These are phyloP conservation scores for Stegophylla sp. DNA, from an alignment of 2,888 invertebrate species.

Conservation along the genomic window DNA sequence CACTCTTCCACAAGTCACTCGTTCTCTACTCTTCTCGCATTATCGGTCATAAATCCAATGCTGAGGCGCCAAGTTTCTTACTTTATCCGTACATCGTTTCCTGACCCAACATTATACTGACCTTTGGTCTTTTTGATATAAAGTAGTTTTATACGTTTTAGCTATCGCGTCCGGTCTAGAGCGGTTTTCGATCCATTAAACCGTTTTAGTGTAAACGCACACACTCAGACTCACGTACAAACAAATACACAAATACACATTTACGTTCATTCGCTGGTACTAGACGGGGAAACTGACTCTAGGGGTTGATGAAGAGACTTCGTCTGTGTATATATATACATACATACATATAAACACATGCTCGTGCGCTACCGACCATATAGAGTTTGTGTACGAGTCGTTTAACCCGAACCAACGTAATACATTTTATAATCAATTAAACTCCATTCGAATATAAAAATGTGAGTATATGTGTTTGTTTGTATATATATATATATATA, in stretches of 20 bases:
- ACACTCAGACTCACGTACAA: neutral
- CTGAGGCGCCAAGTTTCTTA: constrained; percentile 58
- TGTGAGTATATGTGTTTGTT: neutral
- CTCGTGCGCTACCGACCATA: neutral
- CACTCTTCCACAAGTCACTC: neutral
- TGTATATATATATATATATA: neutral
- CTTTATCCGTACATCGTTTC: constrained; percentile 51
- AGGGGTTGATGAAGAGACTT: constrained; percentile 25
- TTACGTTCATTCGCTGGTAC: neutral
- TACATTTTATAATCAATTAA: constrained; percentile 59
- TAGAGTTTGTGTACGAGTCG: constrained; percentile 46
- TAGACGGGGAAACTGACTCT: neutral
- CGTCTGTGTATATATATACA: neutral
- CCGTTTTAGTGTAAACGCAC: constrained; percentile 48
- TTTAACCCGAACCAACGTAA: constrained; percentile 58
- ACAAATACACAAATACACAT: neutral
- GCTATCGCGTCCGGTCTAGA: constrained; percentile 54
- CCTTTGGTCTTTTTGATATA: constrained; percentile 51
- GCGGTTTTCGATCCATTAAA: constrained; percentile 59
- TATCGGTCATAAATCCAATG: constrained; percentile 46
- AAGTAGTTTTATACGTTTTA: constrained; percentile 41
- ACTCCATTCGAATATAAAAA: constrained; percentile 45
- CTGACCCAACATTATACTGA: constrained; percentile 55
- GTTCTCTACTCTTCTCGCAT: neutral
- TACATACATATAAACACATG: no score